These are phyloP conservation scores for Mus minutoides DNA, from an alignment of 2,797 vertebrate genomes.

Conservation along the genomic window DNA sequence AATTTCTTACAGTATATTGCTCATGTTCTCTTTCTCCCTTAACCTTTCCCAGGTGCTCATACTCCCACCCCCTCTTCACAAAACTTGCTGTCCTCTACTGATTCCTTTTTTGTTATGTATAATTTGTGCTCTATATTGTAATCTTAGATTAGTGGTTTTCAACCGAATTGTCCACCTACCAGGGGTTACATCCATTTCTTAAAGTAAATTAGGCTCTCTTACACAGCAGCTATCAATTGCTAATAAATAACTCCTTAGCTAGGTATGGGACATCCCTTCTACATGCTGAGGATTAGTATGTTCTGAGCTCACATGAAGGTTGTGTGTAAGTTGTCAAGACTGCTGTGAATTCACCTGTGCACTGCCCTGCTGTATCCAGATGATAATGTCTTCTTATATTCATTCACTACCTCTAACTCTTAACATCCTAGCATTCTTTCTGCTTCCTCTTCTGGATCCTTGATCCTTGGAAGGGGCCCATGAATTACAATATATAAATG, in stretches of 20 bases:
- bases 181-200: background rate
- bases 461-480: background rate
- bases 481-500: no score
- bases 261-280: background rate
- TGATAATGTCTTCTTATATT: background rate
- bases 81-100: no score
- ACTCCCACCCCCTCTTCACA: no score
- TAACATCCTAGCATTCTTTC: background rate
- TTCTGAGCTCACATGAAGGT: background rate
- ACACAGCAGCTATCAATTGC: background rate
- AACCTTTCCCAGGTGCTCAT: background rate
- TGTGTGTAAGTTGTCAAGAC: no score
- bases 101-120: background rate
- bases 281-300: background rate
- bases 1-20: background rate
- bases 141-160: background rate
- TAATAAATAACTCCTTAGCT: background rate
- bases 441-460: background rate
- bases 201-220: no score
- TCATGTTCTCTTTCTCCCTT: background rate
- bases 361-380: background rate
- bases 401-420: background rate
- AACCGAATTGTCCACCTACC: background rate
- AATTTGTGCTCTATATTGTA: background rate
- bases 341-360: background rate